Evolutionary conservation across 92 coral and sea anemone genomes (phyloP), one percentile per base, ranked within the genome.

Genomic region (Actinostola sp.): DNA sequence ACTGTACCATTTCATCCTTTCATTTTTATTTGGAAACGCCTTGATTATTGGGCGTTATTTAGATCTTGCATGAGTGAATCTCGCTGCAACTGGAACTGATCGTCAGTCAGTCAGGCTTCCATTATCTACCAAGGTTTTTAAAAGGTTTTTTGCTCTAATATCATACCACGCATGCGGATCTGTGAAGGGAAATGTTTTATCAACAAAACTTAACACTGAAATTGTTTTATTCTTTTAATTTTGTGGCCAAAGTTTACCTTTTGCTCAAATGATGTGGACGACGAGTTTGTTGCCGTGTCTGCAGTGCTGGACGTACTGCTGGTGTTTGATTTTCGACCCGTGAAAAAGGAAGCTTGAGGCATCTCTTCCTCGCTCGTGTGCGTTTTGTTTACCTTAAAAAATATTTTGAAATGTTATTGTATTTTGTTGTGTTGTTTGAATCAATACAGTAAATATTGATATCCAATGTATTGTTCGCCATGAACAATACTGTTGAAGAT

Each of bases 131-230:
- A 53, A 53, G 14, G 4, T 23, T 29, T 53, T 53, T 28, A 53
- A 13, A 19, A 10, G 23, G 26, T 28, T 5, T n/a, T 19, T 53
- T 53, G 60, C 14, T 53, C 60, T 53, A 53, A 28, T 4, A 53
- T n/a, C 60, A 53, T 53, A 19, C 60, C 60, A 24, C 60, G 60
- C 29, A 53, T 8, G 8, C 60, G 60, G 27, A 53, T 14, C 60
- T 53, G 60, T 19, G 28, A 53, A 53, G 23, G 11, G 6, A 36
- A 36, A 4, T 4, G 11, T 36, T 19, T 53, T 10, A 5, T n/a
- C 23, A n/a, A 24, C 13, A n/a, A 53, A n/a, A 19, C 1, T 53
- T 19, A 24, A 11, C 27, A 19, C 3, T n/a, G 8, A 10, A 2
- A 3, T 24, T 1, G 23, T 19, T 9, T 53, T 10, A 53, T n/a